Conservation (phyloP, 1,140 invertebrate genomes). For the Lepidotrigona ventralis region DNA sequence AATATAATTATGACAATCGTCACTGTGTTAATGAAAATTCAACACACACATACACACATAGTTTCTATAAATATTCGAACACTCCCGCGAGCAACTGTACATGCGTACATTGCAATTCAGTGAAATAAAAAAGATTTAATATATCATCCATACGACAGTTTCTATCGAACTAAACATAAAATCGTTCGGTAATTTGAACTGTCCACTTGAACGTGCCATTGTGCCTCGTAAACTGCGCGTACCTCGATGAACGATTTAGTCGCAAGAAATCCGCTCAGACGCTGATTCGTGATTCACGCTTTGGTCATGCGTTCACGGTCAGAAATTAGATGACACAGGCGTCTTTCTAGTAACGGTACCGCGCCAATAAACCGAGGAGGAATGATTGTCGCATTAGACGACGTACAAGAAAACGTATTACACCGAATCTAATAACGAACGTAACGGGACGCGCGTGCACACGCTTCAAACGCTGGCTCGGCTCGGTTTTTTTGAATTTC, state of each 20-base stretch:
- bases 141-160: no score
- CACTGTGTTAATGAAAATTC: no score
- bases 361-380: neutral
- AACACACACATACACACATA: no score
- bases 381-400: constrained; percentile 45
- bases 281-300: neutral
- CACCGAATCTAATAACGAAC: constrained; percentile 35
- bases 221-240: neutral
- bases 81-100: no score
- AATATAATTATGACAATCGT: no score
- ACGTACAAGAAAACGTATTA: constrained; percentile 41
- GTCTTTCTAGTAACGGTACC: constrained; percentile 32
- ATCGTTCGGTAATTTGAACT: neutral
- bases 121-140: no score
- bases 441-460: constrained; percentile 6
- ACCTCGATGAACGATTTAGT: neutral
- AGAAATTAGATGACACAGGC: constrained; percentile 35
- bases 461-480: neutral
- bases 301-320: constrained; percentile 4
- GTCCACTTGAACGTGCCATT: neutral
- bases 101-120: no score
- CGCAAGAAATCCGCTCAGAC: neutral
- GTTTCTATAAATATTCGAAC: no score
- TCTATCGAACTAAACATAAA: neutral
- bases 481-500: neutral